Evolutionary conservation across 2,797 vertebrate genomes (phyloP).

Genomic region (Tamandua tetradactyla): DNA sequence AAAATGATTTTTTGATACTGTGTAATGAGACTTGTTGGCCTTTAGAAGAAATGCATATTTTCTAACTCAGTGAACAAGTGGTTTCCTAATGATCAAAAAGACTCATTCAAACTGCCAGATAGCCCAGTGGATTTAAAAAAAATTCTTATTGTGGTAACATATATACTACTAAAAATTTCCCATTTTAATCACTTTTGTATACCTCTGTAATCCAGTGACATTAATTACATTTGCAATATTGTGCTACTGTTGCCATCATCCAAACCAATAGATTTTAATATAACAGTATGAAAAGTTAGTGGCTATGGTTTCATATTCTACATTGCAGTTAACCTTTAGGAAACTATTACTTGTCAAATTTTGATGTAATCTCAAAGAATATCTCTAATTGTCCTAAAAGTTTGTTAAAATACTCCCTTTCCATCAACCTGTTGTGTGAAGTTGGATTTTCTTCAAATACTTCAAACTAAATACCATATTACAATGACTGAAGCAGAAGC

Average conservation of each 20-base stretch:
- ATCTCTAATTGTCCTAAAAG: neutral
- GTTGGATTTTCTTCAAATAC: neutral
- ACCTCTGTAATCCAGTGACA: too few species aligned
- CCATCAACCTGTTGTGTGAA: neutral
- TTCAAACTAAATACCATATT: neutral
- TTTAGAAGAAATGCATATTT: neutral
- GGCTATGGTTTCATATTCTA: neutral
- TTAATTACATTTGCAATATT: too few species aligned
- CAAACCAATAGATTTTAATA: neutral
- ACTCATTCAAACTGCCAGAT: neutral
- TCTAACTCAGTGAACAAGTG: neutral
- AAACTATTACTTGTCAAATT: neutral
- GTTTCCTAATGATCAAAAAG: constrained; percentile 30
- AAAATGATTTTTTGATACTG: neutral
- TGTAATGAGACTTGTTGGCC: neutral
- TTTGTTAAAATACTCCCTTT: neutral
- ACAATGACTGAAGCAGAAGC: neutral
- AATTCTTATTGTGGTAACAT: too few species aligned
- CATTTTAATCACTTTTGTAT: too few species aligned
- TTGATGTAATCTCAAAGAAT: neutral
- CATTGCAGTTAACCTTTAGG: neutral
- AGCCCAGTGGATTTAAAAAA: neutral
- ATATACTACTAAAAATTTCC: too few species aligned
- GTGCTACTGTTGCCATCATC: too few species aligned
- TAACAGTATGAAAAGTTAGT: constrained; percentile 28